phyloP scores from a whole-genome alignment of 2,797 vertebrate genomes.

The Rhinoraja longicauda region DNA sequence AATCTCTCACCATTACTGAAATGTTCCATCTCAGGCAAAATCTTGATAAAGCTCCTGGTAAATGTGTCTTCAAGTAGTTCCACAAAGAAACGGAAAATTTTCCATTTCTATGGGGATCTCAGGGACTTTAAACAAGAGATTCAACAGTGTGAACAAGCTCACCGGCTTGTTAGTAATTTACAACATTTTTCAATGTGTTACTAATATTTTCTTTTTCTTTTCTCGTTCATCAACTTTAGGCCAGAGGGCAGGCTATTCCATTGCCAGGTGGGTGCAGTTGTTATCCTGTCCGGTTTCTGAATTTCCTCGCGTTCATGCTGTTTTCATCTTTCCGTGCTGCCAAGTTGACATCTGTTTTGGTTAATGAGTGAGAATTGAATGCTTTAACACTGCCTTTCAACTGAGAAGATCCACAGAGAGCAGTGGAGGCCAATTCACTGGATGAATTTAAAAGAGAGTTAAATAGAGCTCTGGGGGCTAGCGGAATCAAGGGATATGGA shows the following conservation, averaged over 20 bases:
- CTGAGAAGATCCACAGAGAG: not conserved
- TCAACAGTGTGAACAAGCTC: not conserved
- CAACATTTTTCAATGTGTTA: not conserved
- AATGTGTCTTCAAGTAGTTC: no score
- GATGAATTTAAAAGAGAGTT: no score
- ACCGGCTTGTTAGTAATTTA: not conserved
- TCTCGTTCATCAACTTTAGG: slow-evolving; percentile 59
- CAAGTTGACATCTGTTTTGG: not conserved
- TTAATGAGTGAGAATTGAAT: not conserved
- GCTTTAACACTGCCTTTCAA: not conserved
- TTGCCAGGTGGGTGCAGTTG: slow-evolving; percentile 79
- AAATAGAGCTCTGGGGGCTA: no score
- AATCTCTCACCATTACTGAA: no score
- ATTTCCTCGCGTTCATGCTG: not conserved
- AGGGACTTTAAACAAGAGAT: no score
- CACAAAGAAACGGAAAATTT: no score
- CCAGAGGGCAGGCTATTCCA: slow-evolving; percentile 87
- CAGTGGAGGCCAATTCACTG: no score
- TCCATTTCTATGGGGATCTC: no score
- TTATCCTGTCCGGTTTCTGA: not conserved
- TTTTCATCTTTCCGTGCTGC: not conserved
- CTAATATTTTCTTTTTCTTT: not conserved
- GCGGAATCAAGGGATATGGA: no score
- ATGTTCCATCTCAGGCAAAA: no score
- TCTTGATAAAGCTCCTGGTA: no score